These are phyloP conservation scores for Phalacrocorax pelagicus DNA, from an alignment of 2,113 vertebrate species.

Conservation along the genomic window DNA sequence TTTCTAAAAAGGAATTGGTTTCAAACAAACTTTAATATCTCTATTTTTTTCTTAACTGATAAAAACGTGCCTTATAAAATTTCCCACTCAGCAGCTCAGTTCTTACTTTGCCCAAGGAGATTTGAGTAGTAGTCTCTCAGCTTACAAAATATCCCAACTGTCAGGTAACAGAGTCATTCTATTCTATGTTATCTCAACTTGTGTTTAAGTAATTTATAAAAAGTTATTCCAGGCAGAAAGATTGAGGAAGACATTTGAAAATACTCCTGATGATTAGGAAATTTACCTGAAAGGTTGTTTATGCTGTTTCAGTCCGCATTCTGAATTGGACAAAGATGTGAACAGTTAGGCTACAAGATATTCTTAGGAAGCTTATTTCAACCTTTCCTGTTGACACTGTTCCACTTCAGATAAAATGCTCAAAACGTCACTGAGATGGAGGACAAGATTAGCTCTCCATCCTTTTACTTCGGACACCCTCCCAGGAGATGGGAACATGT, in stretches of 20 bases:
- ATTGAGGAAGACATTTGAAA: slow-evolving; percentile 17
- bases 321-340: neutral
- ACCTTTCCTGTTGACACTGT: slow-evolving; percentile 30
- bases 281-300: neutral
- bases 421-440: neutral
- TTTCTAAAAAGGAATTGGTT: neutral
- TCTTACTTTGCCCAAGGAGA: neutral
- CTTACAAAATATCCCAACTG: neutral
- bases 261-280: neutral
- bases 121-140: neutral
- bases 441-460: neutral
- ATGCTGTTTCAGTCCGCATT: neutral
- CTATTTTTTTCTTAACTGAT: neutral
- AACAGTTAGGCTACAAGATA: neutral
- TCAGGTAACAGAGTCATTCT: neutral
- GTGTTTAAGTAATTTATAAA: neutral
- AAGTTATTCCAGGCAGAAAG: neutral
- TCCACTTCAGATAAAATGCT: slow-evolving; percentile 40
- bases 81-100: neutral
- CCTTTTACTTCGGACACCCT: neutral
- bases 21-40: neutral
- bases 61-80: neutral
- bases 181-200: neutral
- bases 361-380: slow-evolving; percentile 12
- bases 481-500: neutral